Percentiles rank a stretch among this genome's conserved stretches.
phyloP scores from a whole-genome alignment of 2,113 vertebrate species.

The Dendropsophus ebraccatus region DNA sequence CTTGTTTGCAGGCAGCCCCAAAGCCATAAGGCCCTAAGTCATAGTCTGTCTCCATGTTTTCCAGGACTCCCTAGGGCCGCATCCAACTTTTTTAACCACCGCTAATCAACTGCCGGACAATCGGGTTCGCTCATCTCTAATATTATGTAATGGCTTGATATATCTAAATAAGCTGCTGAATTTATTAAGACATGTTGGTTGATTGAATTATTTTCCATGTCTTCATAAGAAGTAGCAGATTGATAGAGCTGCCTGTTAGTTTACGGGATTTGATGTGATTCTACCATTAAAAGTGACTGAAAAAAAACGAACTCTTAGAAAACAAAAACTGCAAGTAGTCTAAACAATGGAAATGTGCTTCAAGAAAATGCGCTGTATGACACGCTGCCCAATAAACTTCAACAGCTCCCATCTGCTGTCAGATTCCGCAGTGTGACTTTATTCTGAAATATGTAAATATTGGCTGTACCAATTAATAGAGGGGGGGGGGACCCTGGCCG shows the following conservation, averaged over 20 bases:
- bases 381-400: constrained; percentile 12
- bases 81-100: too few species aligned
- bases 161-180: neutral
- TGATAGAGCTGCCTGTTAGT: constrained; percentile 14
- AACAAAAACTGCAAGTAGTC: constrained; percentile 43
- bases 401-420: constrained; percentile 34
- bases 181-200: neutral
- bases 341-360: constrained; percentile 43
- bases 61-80: too few species aligned
- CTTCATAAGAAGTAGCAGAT: constrained; percentile 23
- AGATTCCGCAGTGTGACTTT: constrained; percentile 15
- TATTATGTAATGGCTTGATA: neutral
- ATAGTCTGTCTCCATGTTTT: too few species aligned
- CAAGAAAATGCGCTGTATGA: neutral
- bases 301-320: constrained; percentile 9
- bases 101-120: too few species aligned
- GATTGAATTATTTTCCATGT: neutral
- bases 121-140: too few species aligned
- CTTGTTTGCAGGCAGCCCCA: too few species aligned
- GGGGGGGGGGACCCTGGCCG: neutral
- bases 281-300: neutral
- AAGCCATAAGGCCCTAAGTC: too few species aligned
- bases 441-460: neutral
- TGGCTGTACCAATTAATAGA: neutral
- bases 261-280: constrained; percentile 15